Conservation (phyloP, 2,888 invertebrate species). For the Lepidochitona cinerea region DNA sequence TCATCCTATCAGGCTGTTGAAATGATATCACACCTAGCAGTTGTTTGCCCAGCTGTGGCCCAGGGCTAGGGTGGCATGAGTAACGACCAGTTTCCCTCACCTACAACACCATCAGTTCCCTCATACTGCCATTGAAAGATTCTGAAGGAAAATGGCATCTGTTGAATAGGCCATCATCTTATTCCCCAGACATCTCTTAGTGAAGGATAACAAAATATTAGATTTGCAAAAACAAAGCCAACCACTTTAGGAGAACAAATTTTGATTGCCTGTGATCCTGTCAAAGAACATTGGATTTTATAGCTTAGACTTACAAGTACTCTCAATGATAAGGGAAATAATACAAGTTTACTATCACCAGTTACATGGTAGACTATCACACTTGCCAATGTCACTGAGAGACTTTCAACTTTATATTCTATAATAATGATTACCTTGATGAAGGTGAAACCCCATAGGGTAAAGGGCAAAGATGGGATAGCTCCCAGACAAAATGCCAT, state of each 20-base stretch:
- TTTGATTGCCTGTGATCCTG: not conserved
- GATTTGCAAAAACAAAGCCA: not conserved
- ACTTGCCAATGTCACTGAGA: not conserved
- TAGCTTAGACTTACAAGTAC: not conserved
- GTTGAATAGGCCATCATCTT: not conserved
- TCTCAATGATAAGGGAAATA: not conserved
- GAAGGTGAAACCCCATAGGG: too few species aligned
- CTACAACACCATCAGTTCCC: not conserved
- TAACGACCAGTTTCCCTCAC: not conserved
- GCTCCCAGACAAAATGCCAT: too few species aligned
- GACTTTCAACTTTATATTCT: not conserved
- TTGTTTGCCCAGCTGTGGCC: conserved; percentile 40
- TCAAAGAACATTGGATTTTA: not conserved
- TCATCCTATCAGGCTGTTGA: conserved; percentile 25
- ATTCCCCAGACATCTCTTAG: not conserved
- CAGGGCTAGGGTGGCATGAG: conserved; percentile 8
- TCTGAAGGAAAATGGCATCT: not conserved
- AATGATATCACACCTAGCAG: conserved; percentile 48
- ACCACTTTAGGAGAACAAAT: too few species aligned
- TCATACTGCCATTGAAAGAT: conserved; percentile 1
- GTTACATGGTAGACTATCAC: not conserved
- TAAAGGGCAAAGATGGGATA: too few species aligned
- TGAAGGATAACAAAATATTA: conserved; percentile 1
- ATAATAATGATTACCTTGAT: not conserved
- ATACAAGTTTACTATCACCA: not conserved